Conservation (phyloP, 2,797 vertebrate species). For the Rhyacichthys aspro region DNA sequence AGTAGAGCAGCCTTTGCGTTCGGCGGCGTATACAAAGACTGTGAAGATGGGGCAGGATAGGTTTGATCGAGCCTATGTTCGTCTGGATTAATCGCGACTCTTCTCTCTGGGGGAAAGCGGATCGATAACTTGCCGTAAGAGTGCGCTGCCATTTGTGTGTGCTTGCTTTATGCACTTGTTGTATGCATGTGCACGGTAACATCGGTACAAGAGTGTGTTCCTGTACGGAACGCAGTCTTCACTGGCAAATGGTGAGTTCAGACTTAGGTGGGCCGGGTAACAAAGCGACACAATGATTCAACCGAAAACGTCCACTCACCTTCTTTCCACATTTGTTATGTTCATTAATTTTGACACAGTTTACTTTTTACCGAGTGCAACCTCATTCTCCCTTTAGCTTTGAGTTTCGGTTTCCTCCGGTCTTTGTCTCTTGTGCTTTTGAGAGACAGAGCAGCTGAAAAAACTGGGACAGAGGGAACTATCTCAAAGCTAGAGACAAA, state of each 20-base stretch:
- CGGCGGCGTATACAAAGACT: slow-evolving; percentile 49
- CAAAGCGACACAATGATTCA: slow-evolving; percentile 37
- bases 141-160: slow-evolving; percentile 18
- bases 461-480: slow-evolving; percentile 72
- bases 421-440: slow-evolving; percentile 62
- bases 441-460: slow-evolving; percentile 61
- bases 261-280: slow-evolving; percentile 52
- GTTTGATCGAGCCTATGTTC: slow-evolving; percentile 55
- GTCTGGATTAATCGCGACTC: slow-evolving; percentile 65
- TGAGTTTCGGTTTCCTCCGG: slow-evolving; percentile 47
- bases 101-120: slow-evolving; percentile 49
- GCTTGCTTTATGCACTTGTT: slow-evolving; percentile 55
- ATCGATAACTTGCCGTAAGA: slow-evolving; percentile 70
- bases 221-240: slow-evolving; percentile 38
- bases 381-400: slow-evolving; percentile 36
- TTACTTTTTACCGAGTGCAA: slow-evolving; percentile 25
- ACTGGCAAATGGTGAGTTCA: slow-evolving; percentile 64
- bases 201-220: slow-evolving; percentile 35
- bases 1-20: slow-evolving; percentile 56
- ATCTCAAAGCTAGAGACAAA: slow-evolving; percentile 71
- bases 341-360: slow-evolving; percentile 39
- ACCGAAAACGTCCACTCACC: slow-evolving; percentile 42
- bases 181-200: slow-evolving; percentile 48
- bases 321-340: slow-evolving; percentile 55
- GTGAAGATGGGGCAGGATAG: slow-evolving; percentile 67